Percentiles rank a stretch among this genome's conserved stretches.
phyloP scores from a whole-genome alignment of 2,113 vertebrate species.

The Pyxicephalus adspersus region DNA sequence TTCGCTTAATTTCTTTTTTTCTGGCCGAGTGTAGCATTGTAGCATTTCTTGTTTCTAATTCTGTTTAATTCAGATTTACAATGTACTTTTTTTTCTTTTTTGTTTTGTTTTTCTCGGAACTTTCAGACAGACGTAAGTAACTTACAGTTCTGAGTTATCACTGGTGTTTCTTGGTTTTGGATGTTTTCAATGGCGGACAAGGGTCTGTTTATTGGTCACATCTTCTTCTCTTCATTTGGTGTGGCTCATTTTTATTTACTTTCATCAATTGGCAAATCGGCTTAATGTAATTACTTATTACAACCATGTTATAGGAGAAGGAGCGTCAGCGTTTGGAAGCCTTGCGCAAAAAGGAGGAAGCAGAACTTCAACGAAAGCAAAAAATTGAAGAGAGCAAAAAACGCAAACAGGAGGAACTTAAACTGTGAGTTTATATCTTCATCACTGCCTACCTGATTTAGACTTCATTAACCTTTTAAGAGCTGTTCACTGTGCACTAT shows the following conservation, averaged over 20 bases:
- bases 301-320: conserved; percentile 74
- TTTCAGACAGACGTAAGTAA: conserved; percentile 42
- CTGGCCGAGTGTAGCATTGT: too few relatives aligned
- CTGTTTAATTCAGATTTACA: neutral
- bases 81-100: conserved; percentile 18
- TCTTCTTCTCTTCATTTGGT: neutral
- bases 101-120: neutral
- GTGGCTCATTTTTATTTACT: neutral
- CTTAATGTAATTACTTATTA: neutral
- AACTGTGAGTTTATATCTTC: conserved; percentile 73
- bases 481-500: too few relatives aligned
- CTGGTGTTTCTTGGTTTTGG: neutral
- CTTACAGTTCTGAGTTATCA: neutral
- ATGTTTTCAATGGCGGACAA: neutral
- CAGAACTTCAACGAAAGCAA: conserved; percentile 82
- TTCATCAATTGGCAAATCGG: too few relatives aligned
- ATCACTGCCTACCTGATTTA: too few relatives aligned
- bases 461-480: too few relatives aligned
- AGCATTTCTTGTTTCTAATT: too few relatives aligned
- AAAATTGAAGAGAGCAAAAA: conserved; percentile 91
- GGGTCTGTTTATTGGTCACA: neutral
- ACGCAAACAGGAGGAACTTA: conserved; percentile 81
- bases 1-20: too few relatives aligned
- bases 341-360: conserved; percentile 87
- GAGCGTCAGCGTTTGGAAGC: conserved; percentile 84